phyloP scores from a whole-genome alignment of 1,140 invertebrate species.

The Drosophila equinoxialis region DNA sequence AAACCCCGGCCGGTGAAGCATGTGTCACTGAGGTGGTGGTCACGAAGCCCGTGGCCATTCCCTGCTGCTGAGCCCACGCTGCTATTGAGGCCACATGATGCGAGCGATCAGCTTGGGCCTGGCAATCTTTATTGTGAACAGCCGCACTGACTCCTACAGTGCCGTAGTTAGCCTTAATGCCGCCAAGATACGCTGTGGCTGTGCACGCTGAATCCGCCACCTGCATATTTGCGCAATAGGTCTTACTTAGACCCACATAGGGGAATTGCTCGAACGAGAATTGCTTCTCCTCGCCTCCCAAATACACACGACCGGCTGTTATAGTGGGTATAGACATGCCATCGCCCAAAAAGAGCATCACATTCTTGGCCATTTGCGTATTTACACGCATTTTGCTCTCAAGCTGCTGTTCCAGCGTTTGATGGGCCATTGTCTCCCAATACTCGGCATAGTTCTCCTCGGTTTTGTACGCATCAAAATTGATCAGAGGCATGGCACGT shows the following conservation, averaged over 20 bases:
- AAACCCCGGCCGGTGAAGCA: constrained; percentile 89
- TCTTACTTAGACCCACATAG: constrained; percentile 83
- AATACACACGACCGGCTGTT: constrained; percentile 86
- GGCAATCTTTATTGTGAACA: constrained; percentile 86
- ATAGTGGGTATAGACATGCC: constrained; percentile 89
- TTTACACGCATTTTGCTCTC: constrained; percentile 79
- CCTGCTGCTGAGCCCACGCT: constrained; percentile 88
- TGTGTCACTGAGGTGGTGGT: constrained; percentile 92
- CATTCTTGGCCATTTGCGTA: constrained; percentile 86
- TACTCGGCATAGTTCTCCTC: constrained; percentile 75
- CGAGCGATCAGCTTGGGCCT: constrained; percentile 83
- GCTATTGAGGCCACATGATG: constrained; percentile 87
- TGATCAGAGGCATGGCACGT: constrained; percentile 71
- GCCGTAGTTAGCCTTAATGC: constrained; percentile 91
- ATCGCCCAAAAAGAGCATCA: constrained; percentile 89
- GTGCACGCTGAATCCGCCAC: constrained; percentile 87
- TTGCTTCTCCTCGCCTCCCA: constrained; percentile 87
- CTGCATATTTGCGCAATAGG: constrained; percentile 89
- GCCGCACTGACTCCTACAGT: constrained; percentile 89
- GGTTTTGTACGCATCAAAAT: constrained; percentile 49
- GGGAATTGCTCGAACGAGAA: constrained; percentile 87
- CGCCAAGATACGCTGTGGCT: constrained; percentile 90
- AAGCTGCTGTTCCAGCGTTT: constrained; percentile 70
- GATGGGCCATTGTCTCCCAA: constrained; percentile 70
- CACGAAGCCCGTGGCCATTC: constrained; percentile 88